Evolutionary conservation across 2,113 vertebrate species (phyloP).

Genomic region (Steatornis caripensis): DNA sequence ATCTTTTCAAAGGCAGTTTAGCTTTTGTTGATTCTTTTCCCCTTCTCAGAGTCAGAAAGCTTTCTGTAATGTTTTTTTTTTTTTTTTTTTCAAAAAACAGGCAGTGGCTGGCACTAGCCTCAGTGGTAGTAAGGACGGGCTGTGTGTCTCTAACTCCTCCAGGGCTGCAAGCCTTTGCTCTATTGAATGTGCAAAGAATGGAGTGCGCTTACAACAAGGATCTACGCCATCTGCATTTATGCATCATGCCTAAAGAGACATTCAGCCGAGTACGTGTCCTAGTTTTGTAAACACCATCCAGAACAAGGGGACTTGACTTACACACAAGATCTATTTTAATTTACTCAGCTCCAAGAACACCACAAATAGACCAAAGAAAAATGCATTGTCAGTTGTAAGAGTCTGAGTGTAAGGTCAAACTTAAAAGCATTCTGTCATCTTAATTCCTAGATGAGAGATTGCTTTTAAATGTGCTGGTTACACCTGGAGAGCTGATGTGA

Average conservation of each 20-base stretch:
- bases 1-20: constrained; percentile 45
- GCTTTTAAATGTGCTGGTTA: not conserved
- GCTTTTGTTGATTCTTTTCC: constrained; percentile 52
- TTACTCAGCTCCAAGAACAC: not conserved
- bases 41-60: constrained; percentile 18
- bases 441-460: not conserved
- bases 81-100: constrained; percentile 22
- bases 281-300: not conserved
- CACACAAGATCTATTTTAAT: not conserved
- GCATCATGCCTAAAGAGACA: not conserved
- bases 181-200: not conserved
- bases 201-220: constrained; percentile 19
- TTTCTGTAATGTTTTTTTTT: constrained; percentile 33
- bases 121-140: not conserved
- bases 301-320: not conserved
- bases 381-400: not conserved
- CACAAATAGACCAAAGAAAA: not conserved
- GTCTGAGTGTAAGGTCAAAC: not conserved
- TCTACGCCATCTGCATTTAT: not conserved
- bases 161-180: not conserved
- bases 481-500: not conserved
- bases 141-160: constrained; percentile 7
- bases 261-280: not conserved
- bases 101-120: constrained; percentile 4
- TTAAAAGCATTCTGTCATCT: not conserved